A percentile compares a stretch with the other conserved stretches of the same genome.
These are phyloP conservation scores for Channa argus DNA, from an alignment of 2,113 vertebrate genomes.

Conservation along the genomic window DNA sequence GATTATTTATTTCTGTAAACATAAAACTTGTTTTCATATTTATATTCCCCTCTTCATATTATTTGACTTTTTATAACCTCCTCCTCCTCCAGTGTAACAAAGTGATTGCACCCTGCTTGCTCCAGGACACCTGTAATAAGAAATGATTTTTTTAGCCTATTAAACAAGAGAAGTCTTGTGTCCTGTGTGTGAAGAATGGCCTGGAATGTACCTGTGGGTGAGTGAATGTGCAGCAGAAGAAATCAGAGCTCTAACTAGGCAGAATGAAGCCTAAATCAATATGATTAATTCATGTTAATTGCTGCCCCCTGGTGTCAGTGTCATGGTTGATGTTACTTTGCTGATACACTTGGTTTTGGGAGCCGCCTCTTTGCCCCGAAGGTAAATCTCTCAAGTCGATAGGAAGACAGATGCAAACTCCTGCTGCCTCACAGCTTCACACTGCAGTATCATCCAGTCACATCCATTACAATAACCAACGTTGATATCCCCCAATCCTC, in stretches of 20 bases:
- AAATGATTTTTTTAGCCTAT: constrained; percentile 17
- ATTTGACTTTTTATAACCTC: too few relatives aligned
- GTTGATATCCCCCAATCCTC: constrained; percentile 2
- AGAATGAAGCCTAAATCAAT: constrained; percentile 66
- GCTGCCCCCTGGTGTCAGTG: constrained; percentile 71
- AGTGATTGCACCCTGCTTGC: neutral
- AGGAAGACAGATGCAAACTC: constrained; percentile 55
- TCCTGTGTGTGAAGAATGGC: constrained; percentile 15
- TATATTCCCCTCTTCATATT: too few relatives aligned
- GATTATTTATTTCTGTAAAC: neutral
- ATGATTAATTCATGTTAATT: constrained; percentile 79
- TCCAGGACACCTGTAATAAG: neutral
- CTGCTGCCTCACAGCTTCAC: constrained; percentile 50
- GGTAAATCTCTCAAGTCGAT: constrained; percentile 72
- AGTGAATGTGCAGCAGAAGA: constrained; percentile 21
- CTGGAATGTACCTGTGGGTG: neutral
- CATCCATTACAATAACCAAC: constrained; percentile 22
- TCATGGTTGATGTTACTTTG: constrained; percentile 61
- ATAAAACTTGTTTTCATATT: neutral
- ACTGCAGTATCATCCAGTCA: constrained; percentile 32
- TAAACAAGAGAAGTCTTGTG: constrained; percentile 13
- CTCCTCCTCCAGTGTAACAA: too few relatives aligned
- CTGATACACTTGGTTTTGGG: constrained; percentile 66
- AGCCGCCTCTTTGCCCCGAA: constrained; percentile 42
- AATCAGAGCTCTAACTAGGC: constrained; percentile 40